Conservation (phyloP, 1,140 invertebrate genomes). For the Microplitis demolitor region DNA sequence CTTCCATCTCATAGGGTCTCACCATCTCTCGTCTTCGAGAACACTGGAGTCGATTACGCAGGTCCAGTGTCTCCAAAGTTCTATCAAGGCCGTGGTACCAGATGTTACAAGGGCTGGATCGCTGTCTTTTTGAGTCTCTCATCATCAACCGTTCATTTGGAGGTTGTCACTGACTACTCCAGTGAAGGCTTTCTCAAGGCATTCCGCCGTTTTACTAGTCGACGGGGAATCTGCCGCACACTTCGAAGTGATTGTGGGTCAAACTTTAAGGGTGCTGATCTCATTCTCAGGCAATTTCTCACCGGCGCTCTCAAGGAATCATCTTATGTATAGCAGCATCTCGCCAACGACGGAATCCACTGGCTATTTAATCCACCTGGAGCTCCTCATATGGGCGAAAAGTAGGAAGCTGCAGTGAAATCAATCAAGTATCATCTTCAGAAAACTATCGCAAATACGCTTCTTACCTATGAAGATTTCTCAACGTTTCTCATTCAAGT, state of each 20-base stretch:
- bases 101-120: conserved; percentile 38
- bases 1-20: conserved; percentile 28
- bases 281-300: not conserved
- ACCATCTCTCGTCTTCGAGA: conserved; percentile 26
- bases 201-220: not conserved
- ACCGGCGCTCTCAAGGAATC: not conserved
- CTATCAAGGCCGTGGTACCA: conserved; percentile 27
- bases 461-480: not conserved
- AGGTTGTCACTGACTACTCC: conserved; percentile 18
- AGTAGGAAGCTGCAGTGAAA: not conserved
- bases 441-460: not conserved
- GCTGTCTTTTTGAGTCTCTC: conserved; percentile 6
- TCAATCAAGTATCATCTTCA: not conserved
- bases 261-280: not conserved
- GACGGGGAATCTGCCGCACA: conserved; percentile 1
- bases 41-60: conserved; percentile 27
- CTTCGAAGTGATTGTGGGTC: not conserved
- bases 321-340: not conserved
- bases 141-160: conserved; percentile 38
- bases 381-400: not conserved
- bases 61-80: conserved; percentile 41
- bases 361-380: not conserved
- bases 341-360: not conserved
- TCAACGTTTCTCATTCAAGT: not conserved
- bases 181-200: not conserved